A percentile compares a stretch with the other conserved stretches of the same genome.
phyloP scores from a whole-genome alignment of 2,113 vertebrate species.

The Misgurnus mizolepis region DNA sequence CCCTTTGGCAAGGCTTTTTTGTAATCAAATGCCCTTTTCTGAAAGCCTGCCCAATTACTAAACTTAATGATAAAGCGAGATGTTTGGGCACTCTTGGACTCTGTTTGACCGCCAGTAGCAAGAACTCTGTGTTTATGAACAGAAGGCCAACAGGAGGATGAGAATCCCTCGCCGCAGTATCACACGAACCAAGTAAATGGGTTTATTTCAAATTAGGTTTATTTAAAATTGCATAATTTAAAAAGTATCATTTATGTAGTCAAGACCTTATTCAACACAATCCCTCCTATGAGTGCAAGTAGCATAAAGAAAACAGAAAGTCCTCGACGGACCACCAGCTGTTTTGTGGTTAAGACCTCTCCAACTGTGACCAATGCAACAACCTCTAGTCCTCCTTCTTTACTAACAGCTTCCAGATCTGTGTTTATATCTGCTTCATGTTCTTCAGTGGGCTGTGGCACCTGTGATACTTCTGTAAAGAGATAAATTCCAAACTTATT shows the following conservation, averaged over 20 bases:
- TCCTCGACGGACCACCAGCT: slow-evolving; percentile 67
- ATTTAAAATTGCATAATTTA: no score
- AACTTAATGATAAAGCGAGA: no score
- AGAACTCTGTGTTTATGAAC: no score
- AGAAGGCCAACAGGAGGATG: no score
- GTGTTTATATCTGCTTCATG: not conserved
- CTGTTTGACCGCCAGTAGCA: no score
- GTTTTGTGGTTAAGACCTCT: slow-evolving; percentile 55
- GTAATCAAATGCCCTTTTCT: no score
- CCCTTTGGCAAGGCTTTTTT: no score
- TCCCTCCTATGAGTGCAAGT: slow-evolving; percentile 63
- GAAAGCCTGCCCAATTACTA: no score
- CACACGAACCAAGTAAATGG: no score
- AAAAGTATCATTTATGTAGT: slow-evolving; percentile 42
- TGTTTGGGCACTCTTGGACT: no score
- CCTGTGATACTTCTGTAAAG: slow-evolving; percentile 18
- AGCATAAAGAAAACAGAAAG: slow-evolving; percentile 65
- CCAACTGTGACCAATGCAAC: slow-evolving; percentile 40
- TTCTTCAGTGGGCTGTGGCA: not conserved
- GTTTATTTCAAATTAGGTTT: no score
- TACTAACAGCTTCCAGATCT: slow-evolving; percentile 27
- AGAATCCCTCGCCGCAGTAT: no score
- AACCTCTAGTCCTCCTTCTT: slow-evolving; percentile 23
- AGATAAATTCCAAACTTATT: not conserved
- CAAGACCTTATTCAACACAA: slow-evolving; percentile 64